Base-by-base conservation (phyloP, 2,113 vertebrate species). In the Loxodonta africana region DNA sequence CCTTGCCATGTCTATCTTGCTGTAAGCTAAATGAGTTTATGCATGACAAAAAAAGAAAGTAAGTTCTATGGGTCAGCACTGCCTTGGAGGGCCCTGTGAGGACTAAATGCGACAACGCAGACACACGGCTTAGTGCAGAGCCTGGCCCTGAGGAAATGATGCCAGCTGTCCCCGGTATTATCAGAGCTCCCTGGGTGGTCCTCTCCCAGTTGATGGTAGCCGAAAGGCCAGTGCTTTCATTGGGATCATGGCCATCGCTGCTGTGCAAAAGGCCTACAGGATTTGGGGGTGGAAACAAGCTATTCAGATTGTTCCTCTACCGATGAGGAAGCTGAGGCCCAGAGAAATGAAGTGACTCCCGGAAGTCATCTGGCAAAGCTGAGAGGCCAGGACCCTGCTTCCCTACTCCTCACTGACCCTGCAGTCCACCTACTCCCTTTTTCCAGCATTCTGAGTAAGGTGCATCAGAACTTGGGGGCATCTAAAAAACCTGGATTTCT, bases 31-130 rank as follows among this genome's bases (percentile, higher is more conserved):
- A 71, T n/a, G n/a, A 73, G 33, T 18, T 69, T 20, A 73, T 17
- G 37, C 73, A 41, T 18, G 37, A 41, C n/a, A 37, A 74, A 74
- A 23, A 41, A 37, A 41, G 41, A 69, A 57, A 57, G 53, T 51
- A 63, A 71, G 53, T 65, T 86, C 21, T 9, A 0, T 6, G 60
- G 65, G 18, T 46, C 20, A 63, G n/a, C 5, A 44, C 28, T 17
- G 10, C 44, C 65, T 57, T 5, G 4, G 28, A 48, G 67, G 4
- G 25, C 11, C 83, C 23, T 33, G n/a, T 20, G 20, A 76, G 67
- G 23, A 41, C 14, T 21, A n/a, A 44, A 80, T 0, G n/a, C 21
- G 26, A 23, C 5, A 2, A 10, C 7, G 2, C 10, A 17, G 15
- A n/a, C 10, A 41, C 77, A 23, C 57, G 4, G 78, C 33, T 83